A percentile compares a stretch with the other conserved stretches of the same genome.
Conservation (phyloP, 2,113 vertebrate species). For the Xenopus tropicalis region UCB_Xtro_10.0 CM004445.2:67493501-67494000, state of each 20-base stretch:
- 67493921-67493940: conserved; percentile 14
- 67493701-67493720: background rate
- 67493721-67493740: conserved; percentile 6
- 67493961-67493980: conserved; percentile 62
- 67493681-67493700: background rate
- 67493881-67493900: conserved; percentile 60
- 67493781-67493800: conserved; percentile 60
- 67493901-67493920: conserved; percentile 48
- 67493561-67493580: too few relatives aligned
- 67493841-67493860: conserved; percentile 62
- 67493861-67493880: conserved; percentile 60
- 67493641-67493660: background rate
- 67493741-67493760: conserved; percentile 62
- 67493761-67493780: conserved; percentile 65
- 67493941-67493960: conserved; percentile 50
- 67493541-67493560: too few relatives aligned
- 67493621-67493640: too few relatives aligned
- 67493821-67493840: conserved; percentile 46
- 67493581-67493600: too few relatives aligned
- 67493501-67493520: too few relatives aligned
- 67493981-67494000: conserved; percentile 71
- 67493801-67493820: conserved; percentile 65
- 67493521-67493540: too few relatives aligned
- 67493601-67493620: too few relatives aligned
- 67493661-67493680: background rate